Base-by-base conservation (phyloP, 2,888 invertebrate genomes). In the Steinernema carpocapsae region DNA sequence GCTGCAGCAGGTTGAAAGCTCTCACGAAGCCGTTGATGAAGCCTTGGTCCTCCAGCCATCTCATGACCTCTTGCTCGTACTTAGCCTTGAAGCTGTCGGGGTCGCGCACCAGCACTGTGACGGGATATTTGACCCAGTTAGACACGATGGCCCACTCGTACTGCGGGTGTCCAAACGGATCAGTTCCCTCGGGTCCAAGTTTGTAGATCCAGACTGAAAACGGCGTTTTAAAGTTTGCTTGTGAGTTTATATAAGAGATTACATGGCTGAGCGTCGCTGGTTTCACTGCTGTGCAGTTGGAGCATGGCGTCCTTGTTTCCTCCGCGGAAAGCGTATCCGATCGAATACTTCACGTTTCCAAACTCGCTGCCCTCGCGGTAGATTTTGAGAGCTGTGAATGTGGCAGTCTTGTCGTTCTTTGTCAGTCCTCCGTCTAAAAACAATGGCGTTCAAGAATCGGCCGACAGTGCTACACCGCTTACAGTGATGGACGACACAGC, bases 111-210 rank as follows among this genome's bases (percentile, higher is more conserved):
- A 88, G 79, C 51, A 88, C 88, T 37, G 86, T 88, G 24, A 88
- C 86, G 37, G 88, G 87, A 75, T 88, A 88, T 76, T 86, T 87
- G 70, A 87, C 88, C 87, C 87, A 87, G 78, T 88, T 88, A n/a
- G 83, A 83, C 37, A 88, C 85, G 75, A 88, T 84, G 26, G 88
- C 87, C 77, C 87, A 88, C 76, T 88, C 88, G 82, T 88, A 88
- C 78, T 88, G 88, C 46, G 85, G 80, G 75, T 88, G 87, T 72
- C 88, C 87, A 82, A 88, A 88, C 29, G 87, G 85, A 76, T 87
- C 87, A 72, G 86, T 85, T 43, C 87, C 86, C 73, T 85, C 85
- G 48, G 88, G 88, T 45, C 88, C 88, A 51, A 88, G 84, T 74
- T 86, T 84, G 82, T 88, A 88, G 74, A 88, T 84, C 88, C 88